Conservation (phyloP, 2,888 invertebrate species). For the Aromia moschata region DNA sequence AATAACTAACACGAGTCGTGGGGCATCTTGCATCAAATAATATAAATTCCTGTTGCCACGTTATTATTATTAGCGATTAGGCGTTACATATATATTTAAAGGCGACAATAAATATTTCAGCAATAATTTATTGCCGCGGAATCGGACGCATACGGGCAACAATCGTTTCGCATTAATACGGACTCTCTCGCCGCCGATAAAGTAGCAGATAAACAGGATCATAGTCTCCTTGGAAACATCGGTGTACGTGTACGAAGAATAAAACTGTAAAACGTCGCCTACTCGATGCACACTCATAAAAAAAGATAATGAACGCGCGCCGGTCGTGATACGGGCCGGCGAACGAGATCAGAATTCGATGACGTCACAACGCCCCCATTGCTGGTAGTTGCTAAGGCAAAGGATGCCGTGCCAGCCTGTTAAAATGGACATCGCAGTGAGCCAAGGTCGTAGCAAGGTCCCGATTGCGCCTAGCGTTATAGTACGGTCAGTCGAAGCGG, state of each 20-base stretch:
- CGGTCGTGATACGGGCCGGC: constrained; percentile 27
- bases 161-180: too few relatives aligned
- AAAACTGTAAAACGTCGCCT: constrained; percentile 24
- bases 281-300: constrained; percentile 22
- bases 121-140: too few relatives aligned
- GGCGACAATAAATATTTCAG: too few relatives aligned
- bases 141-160: too few relatives aligned
- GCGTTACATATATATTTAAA: too few relatives aligned
- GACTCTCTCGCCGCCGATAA: too few relatives aligned
- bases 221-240: constrained; percentile 13
- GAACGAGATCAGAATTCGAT: constrained; percentile 44
- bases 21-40: too few relatives aligned
- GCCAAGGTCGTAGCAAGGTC: constrained; percentile 51
- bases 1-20: too few relatives aligned
- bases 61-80: too few relatives aligned
- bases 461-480: constrained; percentile 28
- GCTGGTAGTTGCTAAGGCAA: constrained; percentile 43
- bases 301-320: constrained; percentile 23
- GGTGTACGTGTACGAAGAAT: constrained; percentile 15
- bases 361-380: constrained; percentile 54
- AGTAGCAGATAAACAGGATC: constrained; percentile 3
- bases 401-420: constrained; percentile 36
- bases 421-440: constrained; percentile 49
- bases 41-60: too few relatives aligned
- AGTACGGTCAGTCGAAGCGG: constrained; percentile 9